These are phyloP conservation scores for Belgica antarctica DNA, from an alignment of 2,888 invertebrate genomes.

Conservation along the genomic window DNA sequence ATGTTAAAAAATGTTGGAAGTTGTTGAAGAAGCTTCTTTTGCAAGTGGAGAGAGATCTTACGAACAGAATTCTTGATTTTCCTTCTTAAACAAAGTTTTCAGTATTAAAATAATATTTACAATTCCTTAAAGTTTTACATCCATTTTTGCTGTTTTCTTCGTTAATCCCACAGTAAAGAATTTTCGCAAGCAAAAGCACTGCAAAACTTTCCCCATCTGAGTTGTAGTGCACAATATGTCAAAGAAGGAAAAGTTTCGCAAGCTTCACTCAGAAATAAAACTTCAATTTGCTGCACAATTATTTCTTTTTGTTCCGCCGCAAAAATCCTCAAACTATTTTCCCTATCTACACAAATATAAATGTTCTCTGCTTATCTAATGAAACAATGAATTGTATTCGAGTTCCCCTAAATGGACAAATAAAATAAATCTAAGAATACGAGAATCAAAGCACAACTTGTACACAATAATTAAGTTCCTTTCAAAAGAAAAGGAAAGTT, in stretches of 20 bases:
- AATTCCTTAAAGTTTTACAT: constrained; percentile 34
- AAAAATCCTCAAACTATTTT: background rate
- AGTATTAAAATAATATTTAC: constrained; percentile 42
- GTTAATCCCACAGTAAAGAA: background rate
- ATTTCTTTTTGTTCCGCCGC: constrained; percentile 12
- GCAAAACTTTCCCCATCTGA: background rate
- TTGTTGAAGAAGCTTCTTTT: background rate
- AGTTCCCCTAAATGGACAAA: no score
- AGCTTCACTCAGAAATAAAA: constrained; percentile 3
- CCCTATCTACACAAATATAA: constrained; percentile 28
- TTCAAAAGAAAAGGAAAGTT: no score
- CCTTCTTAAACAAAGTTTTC: no score
- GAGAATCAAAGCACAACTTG: no score
- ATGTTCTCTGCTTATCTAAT: constrained; percentile 11
- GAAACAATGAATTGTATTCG: constrained; percentile 2
- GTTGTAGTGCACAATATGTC: background rate
- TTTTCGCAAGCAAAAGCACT: no score
- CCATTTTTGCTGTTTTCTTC: background rate
- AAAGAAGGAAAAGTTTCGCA: constrained; percentile 6
- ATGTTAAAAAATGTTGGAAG: background rate
- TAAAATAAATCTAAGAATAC: no score
- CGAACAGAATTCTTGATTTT: background rate
- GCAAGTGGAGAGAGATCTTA: background rate
- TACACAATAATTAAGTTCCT: no score
- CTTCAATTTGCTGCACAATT: constrained; percentile 25